These are phyloP conservation scores for Lochmaea crataegi DNA, from an alignment of 2,888 invertebrate genomes.

Conservation along the genomic window DNA sequence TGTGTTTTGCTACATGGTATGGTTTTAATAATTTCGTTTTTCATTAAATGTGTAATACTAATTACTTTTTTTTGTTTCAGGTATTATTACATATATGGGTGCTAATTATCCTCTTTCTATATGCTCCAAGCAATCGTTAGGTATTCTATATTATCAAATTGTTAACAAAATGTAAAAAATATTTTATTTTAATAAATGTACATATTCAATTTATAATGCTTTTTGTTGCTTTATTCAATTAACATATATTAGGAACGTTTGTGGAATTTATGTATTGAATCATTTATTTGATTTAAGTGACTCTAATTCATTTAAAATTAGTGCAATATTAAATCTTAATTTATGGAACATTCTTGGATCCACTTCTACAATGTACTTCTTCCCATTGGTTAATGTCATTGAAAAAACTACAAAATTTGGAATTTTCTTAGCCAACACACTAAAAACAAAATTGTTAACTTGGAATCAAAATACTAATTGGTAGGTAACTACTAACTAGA, in stretches of 20 bases:
- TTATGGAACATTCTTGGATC: constrained; percentile 58
- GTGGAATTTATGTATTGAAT: not conserved
- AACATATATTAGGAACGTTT: not conserved
- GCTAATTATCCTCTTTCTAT: constrained; percentile 80
- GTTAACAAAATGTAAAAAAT: constrained; percentile 20
- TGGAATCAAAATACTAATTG: too few relatives aligned
- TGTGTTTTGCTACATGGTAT: constrained; percentile 85
- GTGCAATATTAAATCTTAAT: constrained; percentile 58
- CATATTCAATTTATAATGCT: constrained; percentile 20
- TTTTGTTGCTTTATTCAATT: constrained; percentile 25
- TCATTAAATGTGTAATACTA: constrained; percentile 15
- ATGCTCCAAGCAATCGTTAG: constrained; percentile 61
- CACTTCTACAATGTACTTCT: constrained; percentile 55
- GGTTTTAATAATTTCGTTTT: constrained; percentile 2
- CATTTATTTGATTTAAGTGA: constrained; percentile 40
- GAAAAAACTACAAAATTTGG: constrained; percentile 56
- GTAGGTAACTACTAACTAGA: too few relatives aligned
- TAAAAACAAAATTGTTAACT: constrained; percentile 42
- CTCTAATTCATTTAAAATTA: constrained; percentile 57
- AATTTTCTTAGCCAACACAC: constrained; percentile 54
- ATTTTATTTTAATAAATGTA: constrained; percentile 28
- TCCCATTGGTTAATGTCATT: constrained; percentile 54
- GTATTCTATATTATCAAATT: constrained; percentile 14
- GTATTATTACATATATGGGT: constrained; percentile 86
- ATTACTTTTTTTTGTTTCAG: constrained; percentile 65